These are phyloP conservation scores for Plectus sambesii DNA, from an alignment of 1,140 invertebrate genomes.

Conservation along the genomic window DNA sequence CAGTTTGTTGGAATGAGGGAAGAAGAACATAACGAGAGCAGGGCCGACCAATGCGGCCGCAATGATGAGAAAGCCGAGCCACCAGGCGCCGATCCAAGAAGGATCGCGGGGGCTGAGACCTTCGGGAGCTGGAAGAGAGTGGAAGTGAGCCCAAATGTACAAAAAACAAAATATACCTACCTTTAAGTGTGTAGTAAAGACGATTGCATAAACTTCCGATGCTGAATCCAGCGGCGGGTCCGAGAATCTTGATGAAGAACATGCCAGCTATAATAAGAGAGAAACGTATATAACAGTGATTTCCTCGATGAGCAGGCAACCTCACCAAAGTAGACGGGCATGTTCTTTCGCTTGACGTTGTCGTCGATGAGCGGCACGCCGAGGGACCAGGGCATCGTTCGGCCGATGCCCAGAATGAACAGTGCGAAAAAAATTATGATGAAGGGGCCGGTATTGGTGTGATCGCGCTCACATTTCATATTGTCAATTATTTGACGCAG, in stretches of 20 bases:
- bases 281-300: neutral
- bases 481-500: slow-evolving; percentile 20
- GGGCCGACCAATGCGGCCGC: slow-evolving; percentile 24
- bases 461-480: slow-evolving; percentile 18
- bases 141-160: too few relatives aligned
- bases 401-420: slow-evolving; percentile 25
- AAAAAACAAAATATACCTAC: slow-evolving; percentile 13
- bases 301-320: neutral
- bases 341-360: slow-evolving; percentile 42
- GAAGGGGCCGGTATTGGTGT: slow-evolving; percentile 19
- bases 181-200: slow-evolving; percentile 25
- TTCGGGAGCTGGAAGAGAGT: slow-evolving; percentile 26
- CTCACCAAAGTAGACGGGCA: slow-evolving; percentile 39
- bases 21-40: slow-evolving; percentile 18
- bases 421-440: slow-evolving; percentile 28
- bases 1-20: slow-evolving; percentile 19
- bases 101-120: slow-evolving; percentile 24
- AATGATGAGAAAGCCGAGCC: slow-evolving; percentile 31
- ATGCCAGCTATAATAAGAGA: slow-evolving; percentile 22
- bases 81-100: slow-evolving; percentile 34
- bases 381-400: slow-evolving; percentile 33
- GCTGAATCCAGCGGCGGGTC: slow-evolving; percentile 24
- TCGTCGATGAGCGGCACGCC: slow-evolving; percentile 45
- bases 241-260: slow-evolving; percentile 28
- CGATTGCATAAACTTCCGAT: slow-evolving; percentile 24